A percentile compares a stretch with the other conserved stretches of the same genome.
These are phyloP conservation scores for Trichoplusia ni DNA, from an alignment of 1,140 invertebrate species.

Conservation along the genomic window DNA sequence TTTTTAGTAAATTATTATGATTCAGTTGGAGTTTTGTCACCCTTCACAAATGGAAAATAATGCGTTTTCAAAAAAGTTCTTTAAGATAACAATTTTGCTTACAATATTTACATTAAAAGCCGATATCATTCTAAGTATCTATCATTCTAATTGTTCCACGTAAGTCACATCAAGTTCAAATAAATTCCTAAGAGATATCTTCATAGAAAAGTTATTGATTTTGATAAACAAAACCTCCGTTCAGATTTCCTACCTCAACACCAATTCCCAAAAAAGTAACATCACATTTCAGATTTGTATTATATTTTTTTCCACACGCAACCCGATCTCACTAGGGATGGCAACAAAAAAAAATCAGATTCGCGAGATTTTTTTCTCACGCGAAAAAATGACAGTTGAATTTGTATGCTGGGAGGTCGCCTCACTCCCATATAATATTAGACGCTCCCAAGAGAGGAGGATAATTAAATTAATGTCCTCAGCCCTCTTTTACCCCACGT, in stretches of 20 bases:
- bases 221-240: too few relatives aligned
- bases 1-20: neutral
- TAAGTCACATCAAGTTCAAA: too few relatives aligned
- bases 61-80: too few relatives aligned
- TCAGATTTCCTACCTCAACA: neutral
- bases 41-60: too few relatives aligned
- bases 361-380: slow-evolving; percentile 78
- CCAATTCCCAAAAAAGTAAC: slow-evolving; percentile 27
- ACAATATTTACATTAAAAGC: too few relatives aligned
- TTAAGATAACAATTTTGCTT: too few relatives aligned
- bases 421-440: slow-evolving; percentile 76
- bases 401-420: slow-evolving; percentile 59
- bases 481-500: slow-evolving; percentile 65
- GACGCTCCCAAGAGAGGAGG: slow-evolving; percentile 73
- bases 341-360: slow-evolving; percentile 69
- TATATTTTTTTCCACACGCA: slow-evolving; percentile 61
- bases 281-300: slow-evolving; percentile 60
- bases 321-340: slow-evolving; percentile 70
- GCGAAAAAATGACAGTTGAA: slow-evolving; percentile 76
- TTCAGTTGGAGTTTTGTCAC: neutral
- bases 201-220: too few relatives aligned
- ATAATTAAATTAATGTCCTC: slow-evolving; percentile 82
- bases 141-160: too few relatives aligned
- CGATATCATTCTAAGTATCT: too few relatives aligned
- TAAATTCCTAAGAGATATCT: too few relatives aligned